Conservation (phyloP, 2,113 vertebrate genomes). For the Caracal caracal region DNA sequence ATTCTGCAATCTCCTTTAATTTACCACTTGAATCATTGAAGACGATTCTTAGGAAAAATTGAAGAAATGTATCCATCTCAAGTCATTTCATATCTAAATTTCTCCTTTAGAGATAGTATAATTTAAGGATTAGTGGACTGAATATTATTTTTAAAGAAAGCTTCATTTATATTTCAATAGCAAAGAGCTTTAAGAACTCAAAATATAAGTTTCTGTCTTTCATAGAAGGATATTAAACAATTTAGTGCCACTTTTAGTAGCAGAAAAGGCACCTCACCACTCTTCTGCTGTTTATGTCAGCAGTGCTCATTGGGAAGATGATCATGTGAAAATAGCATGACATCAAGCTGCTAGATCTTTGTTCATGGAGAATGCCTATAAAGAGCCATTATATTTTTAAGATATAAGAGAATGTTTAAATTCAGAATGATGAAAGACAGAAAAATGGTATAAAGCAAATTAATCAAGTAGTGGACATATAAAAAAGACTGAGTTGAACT, state of each 20-base stretch:
- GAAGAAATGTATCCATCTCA: not conserved
- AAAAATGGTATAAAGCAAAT: not conserved
- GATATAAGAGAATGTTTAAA: not conserved
- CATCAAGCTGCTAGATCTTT: not conserved
- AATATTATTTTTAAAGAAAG: not conserved
- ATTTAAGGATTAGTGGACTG: slow-evolving; percentile 43
- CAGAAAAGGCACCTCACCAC: not conserved
- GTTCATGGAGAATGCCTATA: not conserved
- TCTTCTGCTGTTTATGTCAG: not conserved
- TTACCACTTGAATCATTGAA: not conserved
- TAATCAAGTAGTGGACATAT: not conserved
- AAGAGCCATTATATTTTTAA: not conserved
- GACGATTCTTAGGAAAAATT: not conserved
- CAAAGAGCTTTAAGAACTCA: not conserved
- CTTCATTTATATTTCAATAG: slow-evolving; percentile 48
- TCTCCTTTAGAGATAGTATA: not conserved
- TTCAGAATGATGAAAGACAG: not conserved
- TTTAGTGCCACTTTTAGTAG: not conserved
- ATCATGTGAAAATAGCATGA: not conserved
- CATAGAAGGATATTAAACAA: not conserved
- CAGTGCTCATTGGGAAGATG: not conserved
- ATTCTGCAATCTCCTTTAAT: not conserved
- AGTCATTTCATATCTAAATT: not conserved
- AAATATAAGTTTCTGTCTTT: not conserved
- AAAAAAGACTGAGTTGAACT: not conserved